Conservation (phyloP, 2,797 vertebrate genomes). For the Fringilla coelebs region DNA sequence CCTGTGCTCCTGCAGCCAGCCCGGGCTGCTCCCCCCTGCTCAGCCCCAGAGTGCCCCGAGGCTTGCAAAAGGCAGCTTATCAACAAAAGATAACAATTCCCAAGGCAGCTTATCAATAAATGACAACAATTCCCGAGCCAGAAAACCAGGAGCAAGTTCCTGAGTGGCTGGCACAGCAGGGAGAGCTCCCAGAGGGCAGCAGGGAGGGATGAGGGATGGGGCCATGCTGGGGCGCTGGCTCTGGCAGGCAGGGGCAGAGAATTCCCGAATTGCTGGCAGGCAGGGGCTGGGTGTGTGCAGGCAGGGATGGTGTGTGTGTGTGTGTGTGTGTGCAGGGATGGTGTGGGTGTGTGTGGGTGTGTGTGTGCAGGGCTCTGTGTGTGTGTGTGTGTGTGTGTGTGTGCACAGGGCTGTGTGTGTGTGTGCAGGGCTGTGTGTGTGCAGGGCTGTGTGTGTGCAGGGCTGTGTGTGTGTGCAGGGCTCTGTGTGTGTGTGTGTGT, state of each 20-base stretch:
- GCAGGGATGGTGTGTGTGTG: no score
- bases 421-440: no score
- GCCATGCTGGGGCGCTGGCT: rapidly evolving
- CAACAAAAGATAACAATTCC: not conserved
- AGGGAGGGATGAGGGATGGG: not conserved
- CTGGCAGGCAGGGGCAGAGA: not conserved
- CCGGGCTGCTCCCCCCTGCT: not conserved
- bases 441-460: no score
- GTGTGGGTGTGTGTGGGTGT: no score
- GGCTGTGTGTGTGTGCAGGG: no score
- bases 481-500: no score
- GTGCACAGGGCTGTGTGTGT: no score
- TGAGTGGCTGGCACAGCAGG: rapidly evolving
- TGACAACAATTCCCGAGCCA: not conserved
- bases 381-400: no score
- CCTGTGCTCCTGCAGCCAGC: not conserved
- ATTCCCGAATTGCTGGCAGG: not conserved
- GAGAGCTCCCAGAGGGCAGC: not conserved
- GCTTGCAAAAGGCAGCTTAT: slow-evolving; percentile 12
- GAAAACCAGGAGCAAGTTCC: not conserved
- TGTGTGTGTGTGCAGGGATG: no score
- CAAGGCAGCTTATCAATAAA: slow-evolving; percentile 13
- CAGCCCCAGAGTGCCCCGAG: not conserved
- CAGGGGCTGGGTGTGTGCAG: not conserved
- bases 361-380: no score